Evolutionary conservation across 2,113 vertebrate genomes (phyloP).

Genomic region (Tiliqua scincoides): DNA sequence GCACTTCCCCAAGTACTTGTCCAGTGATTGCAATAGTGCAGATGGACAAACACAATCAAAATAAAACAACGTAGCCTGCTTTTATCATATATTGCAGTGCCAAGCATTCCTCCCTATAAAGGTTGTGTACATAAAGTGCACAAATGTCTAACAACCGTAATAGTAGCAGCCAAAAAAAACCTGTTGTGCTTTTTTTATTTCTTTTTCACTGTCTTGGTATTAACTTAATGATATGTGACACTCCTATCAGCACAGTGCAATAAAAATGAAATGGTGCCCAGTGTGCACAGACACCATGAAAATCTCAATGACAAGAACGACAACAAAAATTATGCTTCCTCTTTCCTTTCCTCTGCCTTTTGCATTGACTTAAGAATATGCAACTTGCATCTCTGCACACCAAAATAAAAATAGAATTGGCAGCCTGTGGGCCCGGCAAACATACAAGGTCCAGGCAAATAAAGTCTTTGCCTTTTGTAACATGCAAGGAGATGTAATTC

Average conservation of each 20-base stretch:
- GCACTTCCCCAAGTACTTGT: not conserved
- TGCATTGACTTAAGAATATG: constrained; percentile 61
- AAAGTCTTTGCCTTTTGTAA: constrained; percentile 57
- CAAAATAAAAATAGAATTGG: constrained; percentile 68
- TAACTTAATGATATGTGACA: constrained; percentile 72
- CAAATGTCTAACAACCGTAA: constrained; percentile 50
- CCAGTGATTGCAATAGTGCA: not conserved
- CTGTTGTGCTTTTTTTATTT: constrained; percentile 44
- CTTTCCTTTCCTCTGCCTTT: constrained; percentile 56
- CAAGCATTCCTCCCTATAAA: constrained; percentile 10
- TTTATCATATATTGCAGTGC: not conserved
- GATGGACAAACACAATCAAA: not conserved
- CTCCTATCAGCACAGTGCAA: constrained; percentile 56
- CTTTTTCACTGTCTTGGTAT: constrained; percentile 51
- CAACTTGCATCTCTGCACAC: constrained; percentile 59
- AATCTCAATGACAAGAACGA: constrained; percentile 67
- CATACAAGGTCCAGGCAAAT: constrained; percentile 68
- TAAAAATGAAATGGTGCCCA: constrained; percentile 71
- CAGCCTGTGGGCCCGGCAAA: constrained; percentile 57
- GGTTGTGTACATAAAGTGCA: constrained; percentile 30
- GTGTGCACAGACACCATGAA: constrained; percentile 68
- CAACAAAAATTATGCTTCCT: constrained; percentile 71
- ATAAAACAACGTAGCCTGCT: not conserved
- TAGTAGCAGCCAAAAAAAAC: not conserved
- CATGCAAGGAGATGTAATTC: not conserved